phyloP scores from a whole-genome alignment of 2,113 vertebrate species.

The Macrotus californicus region DNA sequence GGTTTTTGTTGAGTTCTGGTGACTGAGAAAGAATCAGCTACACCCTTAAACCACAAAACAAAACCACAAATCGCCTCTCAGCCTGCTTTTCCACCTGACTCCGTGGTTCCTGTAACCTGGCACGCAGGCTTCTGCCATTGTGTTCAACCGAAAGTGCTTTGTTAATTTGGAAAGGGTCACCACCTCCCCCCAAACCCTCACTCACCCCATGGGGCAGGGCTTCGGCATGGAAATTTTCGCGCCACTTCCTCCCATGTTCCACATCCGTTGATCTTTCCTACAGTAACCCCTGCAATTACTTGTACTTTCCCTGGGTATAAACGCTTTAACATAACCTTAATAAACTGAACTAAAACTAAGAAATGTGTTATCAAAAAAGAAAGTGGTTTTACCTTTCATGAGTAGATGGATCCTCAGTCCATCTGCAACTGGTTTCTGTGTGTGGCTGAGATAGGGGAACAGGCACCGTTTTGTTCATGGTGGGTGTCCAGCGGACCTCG shows the following conservation, averaged over 20 bases:
- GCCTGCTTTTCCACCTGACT: constrained; percentile 48
- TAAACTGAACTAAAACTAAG: background rate
- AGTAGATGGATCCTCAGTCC: background rate
- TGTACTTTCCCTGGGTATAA: background rate
- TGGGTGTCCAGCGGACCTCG: no score
- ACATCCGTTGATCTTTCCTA: background rate
- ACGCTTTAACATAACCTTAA: background rate
- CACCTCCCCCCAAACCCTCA: constrained; percentile 15
- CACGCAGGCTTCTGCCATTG: constrained; percentile 67
- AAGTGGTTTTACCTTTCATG: background rate
- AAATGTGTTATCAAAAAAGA: background rate
- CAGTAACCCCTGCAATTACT: background rate
- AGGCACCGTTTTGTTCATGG: background rate
- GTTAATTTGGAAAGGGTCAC: constrained; percentile 76
- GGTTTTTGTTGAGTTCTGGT: constrained; percentile 32
- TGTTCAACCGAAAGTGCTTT: constrained; percentile 62
- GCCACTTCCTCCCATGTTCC: background rate
- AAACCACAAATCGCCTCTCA: background rate
- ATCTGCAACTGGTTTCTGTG: background rate
- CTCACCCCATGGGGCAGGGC: background rate
- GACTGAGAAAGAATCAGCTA: background rate
- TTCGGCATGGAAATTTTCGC: background rate
- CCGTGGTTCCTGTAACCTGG: constrained; percentile 56
- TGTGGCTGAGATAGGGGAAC: background rate
- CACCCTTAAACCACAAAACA: background rate